Evolutionary conservation across 2,888 invertebrate genomes (phyloP).

Genomic region (Drosophila flavopinicola): DNA sequence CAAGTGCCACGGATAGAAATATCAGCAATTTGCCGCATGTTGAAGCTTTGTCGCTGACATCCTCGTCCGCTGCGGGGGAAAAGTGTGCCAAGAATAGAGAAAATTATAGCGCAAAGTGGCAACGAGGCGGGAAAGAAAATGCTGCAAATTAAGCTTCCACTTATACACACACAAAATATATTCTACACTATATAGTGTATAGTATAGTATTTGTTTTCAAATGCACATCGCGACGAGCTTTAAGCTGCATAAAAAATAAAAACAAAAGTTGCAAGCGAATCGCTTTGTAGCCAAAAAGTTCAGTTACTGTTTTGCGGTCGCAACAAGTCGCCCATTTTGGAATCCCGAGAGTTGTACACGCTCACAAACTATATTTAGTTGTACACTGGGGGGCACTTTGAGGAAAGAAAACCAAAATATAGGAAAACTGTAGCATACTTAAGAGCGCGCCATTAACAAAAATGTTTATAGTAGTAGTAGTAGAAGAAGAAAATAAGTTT

Average conservation of each 20-base stretch:
- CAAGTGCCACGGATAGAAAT: conserved; percentile 92
- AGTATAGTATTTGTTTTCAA: conserved; percentile 7
- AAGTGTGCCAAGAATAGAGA: conserved; percentile 57
- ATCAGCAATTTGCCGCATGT: conserved; percentile 94
- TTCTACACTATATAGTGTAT: too few species aligned
- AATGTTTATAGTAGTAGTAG: not conserved
- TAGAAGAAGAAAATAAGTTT: conserved; percentile 8
- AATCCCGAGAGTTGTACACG: conserved; percentile 4
- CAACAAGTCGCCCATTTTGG: conserved; percentile 63
- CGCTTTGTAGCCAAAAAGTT: conserved; percentile 62
- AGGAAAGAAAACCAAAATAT: conserved; percentile 17
- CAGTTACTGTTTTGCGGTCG: conserved; percentile 22
- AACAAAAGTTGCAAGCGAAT: conserved; percentile 21
- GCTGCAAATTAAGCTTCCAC: conserved; percentile 63
- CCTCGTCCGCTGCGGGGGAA: conserved; percentile 86
- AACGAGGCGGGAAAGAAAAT: conserved; percentile 35
- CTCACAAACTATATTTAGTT: conserved; percentile 39
- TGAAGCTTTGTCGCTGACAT: conserved; percentile 87
- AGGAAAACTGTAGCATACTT: conserved; percentile 66
- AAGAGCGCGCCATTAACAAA: conserved; percentile 52
- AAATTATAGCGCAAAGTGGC: conserved; percentile 50
- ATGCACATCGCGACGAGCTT: conserved; percentile 21
- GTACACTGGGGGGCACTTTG: conserved; percentile 35
- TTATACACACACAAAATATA: conserved; percentile 31
- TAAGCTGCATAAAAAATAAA: conserved; percentile 2